phyloP scores from a whole-genome alignment of 1,140 invertebrate genomes.

The Heliconius hermathena region DNA sequence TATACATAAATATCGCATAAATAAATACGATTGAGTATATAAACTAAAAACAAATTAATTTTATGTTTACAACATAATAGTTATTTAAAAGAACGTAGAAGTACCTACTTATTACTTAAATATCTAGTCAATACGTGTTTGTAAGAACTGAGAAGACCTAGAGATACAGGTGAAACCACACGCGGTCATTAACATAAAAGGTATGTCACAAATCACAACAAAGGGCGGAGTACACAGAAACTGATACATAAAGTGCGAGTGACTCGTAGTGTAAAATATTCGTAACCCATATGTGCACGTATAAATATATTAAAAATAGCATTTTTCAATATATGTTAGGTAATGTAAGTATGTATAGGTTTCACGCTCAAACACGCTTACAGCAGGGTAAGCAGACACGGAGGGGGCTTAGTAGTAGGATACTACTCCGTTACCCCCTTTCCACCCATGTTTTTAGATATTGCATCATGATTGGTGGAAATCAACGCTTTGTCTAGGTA shows the following conservation, averaged over 20 bases:
- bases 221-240: neutral
- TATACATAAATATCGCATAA: no score
- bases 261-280: neutral
- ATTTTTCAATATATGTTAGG: neutral
- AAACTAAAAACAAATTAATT: neutral
- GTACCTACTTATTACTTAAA: neutral
- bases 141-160: neutral
- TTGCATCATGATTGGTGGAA: no score
- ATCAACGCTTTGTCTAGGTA: no score
- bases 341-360: neutral
- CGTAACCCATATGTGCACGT: neutral
- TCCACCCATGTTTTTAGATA: no score
- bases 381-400: no score
- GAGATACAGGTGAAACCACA: constrained; percentile 3
- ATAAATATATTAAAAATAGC: neutral
- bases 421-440: no score
- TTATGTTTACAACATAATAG: neutral
- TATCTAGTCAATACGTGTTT: neutral
- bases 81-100: neutral
- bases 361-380: no score
- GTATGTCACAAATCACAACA: constrained; percentile 1
- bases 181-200: constrained; percentile 12
- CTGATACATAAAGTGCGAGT: neutral
- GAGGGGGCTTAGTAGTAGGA: no score
- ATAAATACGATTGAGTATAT: no score